Conservation (phyloP, 2,888 invertebrate species). For the Girardia tigrina region DNA sequence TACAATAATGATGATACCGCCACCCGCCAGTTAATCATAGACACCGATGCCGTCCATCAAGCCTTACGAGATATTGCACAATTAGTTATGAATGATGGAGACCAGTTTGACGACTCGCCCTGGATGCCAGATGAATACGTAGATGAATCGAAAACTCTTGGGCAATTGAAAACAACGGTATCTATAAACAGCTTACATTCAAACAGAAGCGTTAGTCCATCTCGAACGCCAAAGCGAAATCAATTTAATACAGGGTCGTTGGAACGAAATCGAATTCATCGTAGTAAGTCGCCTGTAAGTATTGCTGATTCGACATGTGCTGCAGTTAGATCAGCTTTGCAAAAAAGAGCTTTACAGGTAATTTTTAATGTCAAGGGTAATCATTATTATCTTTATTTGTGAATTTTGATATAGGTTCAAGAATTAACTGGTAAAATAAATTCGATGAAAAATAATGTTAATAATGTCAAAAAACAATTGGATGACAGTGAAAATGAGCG, state of each 20-base stretch:
- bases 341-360: conserved; percentile 78
- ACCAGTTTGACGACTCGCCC: background rate
- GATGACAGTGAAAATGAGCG: conserved; percentile 30
- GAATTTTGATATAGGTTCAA: background rate
- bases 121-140: conserved; percentile 1
- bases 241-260: background rate
- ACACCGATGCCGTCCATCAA: conserved; percentile 69
- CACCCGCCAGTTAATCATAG: conserved; percentile 56
- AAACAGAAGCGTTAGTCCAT: background rate
- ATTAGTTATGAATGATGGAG: conserved; percentile 66
- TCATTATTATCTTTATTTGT: background rate
- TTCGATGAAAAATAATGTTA: background rate
- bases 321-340: conserved; percentile 79
- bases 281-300: conserved; percentile 58
- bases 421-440: conserved; percentile 2
- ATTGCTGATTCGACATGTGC: conserved; percentile 88
- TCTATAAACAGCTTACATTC: conserved; percentile 7
- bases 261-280: background rate
- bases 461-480: conserved; percentile 24
- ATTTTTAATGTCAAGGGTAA: conserved; percentile 50
- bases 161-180: background rate
- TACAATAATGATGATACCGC: conserved; percentile 23
- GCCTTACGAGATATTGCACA: conserved; percentile 78
- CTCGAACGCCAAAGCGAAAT: background rate
- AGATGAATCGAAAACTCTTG: background rate